phyloP scores from a whole-genome alignment of 1,140 invertebrate species.

The Chionoecetes opilio region DNA sequence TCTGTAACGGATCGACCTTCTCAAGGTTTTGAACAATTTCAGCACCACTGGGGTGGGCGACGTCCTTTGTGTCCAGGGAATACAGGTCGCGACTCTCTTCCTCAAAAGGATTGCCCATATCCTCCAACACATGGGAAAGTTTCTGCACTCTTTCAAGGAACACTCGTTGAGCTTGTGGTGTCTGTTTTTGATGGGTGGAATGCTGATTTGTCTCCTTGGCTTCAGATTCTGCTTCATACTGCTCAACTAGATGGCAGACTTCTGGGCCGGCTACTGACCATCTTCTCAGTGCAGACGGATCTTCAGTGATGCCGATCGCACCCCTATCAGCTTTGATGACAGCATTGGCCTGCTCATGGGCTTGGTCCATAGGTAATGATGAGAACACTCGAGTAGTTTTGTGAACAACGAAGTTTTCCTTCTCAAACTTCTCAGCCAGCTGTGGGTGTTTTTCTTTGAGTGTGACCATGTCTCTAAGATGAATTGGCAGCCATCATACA shows the following conservation, averaged over 20 bases:
- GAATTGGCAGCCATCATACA: slow-evolving; percentile 17
- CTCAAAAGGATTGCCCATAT: background rate
- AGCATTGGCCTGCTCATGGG: slow-evolving; percentile 55
- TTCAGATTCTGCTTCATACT: background rate
- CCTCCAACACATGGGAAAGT: background rate
- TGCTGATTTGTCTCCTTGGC: background rate
- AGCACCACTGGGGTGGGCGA: background rate
- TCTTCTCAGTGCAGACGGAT: slow-evolving; percentile 49
- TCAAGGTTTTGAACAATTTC: background rate
- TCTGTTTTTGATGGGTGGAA: background rate
- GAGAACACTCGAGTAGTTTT: background rate
- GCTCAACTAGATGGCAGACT: background rate
- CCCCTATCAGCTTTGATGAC: no score
- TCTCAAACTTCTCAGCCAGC: background rate
- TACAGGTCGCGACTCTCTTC: background rate
- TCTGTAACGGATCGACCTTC: background rate
- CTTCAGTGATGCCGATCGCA: slow-evolving; percentile 37
- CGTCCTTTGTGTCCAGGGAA: background rate
- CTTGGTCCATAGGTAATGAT: slow-evolving; percentile 54
- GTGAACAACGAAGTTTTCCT: slow-evolving; percentile 28
- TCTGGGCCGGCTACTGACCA: slow-evolving; percentile 43
- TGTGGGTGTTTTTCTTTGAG: background rate
- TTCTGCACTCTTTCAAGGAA: background rate
- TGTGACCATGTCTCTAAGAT: background rate
- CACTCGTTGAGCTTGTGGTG: background rate